Evolutionary conservation across 2,888 invertebrate genomes (phyloP), one percentile per base, ranked within the genome.

Genomic region (Meliscaeva auricollis): DNA sequence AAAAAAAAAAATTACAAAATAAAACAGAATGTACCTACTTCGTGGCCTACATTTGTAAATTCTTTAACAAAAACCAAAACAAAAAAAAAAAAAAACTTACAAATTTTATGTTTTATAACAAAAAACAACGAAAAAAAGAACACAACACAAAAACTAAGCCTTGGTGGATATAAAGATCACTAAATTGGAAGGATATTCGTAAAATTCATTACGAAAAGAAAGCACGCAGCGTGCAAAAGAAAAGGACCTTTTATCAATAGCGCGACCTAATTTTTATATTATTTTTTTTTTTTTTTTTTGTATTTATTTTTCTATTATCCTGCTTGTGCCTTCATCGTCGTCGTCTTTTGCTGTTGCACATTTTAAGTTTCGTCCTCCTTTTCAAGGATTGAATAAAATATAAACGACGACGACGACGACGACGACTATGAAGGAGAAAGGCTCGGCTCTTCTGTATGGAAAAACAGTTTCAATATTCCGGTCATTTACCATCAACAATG

Each of bases 391-490:
- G 35, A 66, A 66, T 66, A 50, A 66, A 66, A 66, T 66, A 50
- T 41, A 69, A 68, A 52, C 46, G 48, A 48, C 17, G 35, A 38
- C 38, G 38, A 38, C 4, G 38, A 11, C 3, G 11, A n/a, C n/a
- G n/a, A n/a, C n/a, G 11, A 11, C n/a, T n/a, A n/a, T n/a, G n/a
- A 22, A 35, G 48, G 26, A 54, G n/a, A 35, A 66, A 35, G 35
- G 46, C 48, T 64, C 9, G 30, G 38, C 30, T 54, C 38, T 62
- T 41, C 9, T 35, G 13, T 22, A 66, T 50, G 17, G 50, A 50
- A 69, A 69, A 68, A 85, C 76, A 69, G 81, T 81, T 85, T 85
- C 81, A 85, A 81, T 85, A 85, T 85, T 85, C 85, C 76, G 84
- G 85, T 85, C 85, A 85, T 85, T 85, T 85, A 76, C 80, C 62